Percentiles rank a stretch among this genome's conserved stretches.
phyloP scores from a whole-genome alignment of 2,888 invertebrate genomes.

The Chloromyia formosa region DNA sequence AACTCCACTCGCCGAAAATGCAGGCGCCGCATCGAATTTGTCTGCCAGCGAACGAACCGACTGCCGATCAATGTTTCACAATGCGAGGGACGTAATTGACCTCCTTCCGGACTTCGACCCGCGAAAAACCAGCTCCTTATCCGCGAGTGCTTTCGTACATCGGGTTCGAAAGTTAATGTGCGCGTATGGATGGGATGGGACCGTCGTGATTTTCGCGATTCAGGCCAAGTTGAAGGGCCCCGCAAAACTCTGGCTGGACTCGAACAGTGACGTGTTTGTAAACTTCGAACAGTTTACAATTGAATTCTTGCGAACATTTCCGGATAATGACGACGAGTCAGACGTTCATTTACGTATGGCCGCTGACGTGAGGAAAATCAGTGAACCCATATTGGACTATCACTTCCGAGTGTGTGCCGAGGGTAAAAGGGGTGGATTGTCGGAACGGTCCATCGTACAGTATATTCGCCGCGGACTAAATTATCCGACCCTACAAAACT shows the following conservation, averaged over 20 bases:
- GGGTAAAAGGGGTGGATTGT: background rate
- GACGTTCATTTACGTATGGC: constrained; percentile 25
- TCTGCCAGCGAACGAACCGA: background rate
- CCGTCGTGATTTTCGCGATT: too few species aligned
- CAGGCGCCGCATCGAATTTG: constrained; percentile 17
- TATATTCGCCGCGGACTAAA: background rate
- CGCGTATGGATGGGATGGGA: background rate
- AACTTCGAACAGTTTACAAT: constrained; percentile 21
- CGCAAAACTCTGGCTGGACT: constrained; percentile 6
- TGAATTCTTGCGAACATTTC: constrained; percentile 15
- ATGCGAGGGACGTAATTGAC: too few species aligned
- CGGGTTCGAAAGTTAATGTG: constrained; percentile 22
- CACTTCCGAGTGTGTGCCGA: too few species aligned
- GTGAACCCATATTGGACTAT: background rate
- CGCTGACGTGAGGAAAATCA: background rate
- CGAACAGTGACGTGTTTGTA: constrained; percentile 10
- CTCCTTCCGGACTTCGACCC: background rate
- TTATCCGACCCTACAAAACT: background rate
- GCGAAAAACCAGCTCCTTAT: constrained; percentile 16
- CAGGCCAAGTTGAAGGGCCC: background rate
- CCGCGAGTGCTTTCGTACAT: constrained; percentile 29
- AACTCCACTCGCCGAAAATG: constrained; percentile 1
- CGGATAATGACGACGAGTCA: constrained; percentile 15
- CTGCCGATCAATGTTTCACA: background rate
- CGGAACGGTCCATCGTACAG: too few species aligned